Conservation (phyloP, 2,888 invertebrate genomes). For the Cerceris rybyensis region DNA sequence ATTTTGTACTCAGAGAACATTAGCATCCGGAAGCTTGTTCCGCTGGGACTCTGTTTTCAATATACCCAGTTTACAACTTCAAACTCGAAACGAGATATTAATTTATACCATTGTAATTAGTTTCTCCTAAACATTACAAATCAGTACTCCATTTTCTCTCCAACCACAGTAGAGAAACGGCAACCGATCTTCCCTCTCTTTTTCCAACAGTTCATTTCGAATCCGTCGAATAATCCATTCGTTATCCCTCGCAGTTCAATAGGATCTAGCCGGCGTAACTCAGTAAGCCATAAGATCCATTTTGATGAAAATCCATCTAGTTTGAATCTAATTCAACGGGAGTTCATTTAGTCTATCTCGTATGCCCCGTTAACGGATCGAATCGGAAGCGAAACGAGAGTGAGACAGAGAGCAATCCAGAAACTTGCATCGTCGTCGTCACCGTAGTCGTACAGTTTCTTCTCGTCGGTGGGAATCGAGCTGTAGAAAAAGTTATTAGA, state of each 20-base stretch:
- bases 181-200: slow-evolving; percentile 3
- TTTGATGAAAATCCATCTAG: slow-evolving; percentile 49
- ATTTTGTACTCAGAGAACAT: too few species aligned
- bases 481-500: slow-evolving; percentile 54
- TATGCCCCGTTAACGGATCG: neutral
- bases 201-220: slow-evolving; percentile 30
- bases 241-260: slow-evolving; percentile 47
- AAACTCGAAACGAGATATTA: too few species aligned
- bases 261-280: slow-evolving; percentile 37
- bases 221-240: slow-evolving; percentile 44
- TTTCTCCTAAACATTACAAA: too few species aligned
- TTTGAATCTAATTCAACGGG: slow-evolving; percentile 45
- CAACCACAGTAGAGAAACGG: too few species aligned
- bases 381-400: neutral
- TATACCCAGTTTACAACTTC: too few species aligned
- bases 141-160: too few species aligned
- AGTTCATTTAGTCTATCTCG: slow-evolving; percentile 1
- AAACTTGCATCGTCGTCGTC: neutral
- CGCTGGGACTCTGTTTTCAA: too few species aligned
- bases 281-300: slow-evolving; percentile 32
- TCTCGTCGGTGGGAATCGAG: slow-evolving; percentile 16
- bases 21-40: too few species aligned
- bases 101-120: too few species aligned
- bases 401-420: neutral
- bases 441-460: neutral